A percentile compares a stretch with the other conserved stretches of the same genome.
Evolutionary conservation across 2,888 invertebrate genomes (phyloP).

Genomic region (Cinara cedri): DNA sequence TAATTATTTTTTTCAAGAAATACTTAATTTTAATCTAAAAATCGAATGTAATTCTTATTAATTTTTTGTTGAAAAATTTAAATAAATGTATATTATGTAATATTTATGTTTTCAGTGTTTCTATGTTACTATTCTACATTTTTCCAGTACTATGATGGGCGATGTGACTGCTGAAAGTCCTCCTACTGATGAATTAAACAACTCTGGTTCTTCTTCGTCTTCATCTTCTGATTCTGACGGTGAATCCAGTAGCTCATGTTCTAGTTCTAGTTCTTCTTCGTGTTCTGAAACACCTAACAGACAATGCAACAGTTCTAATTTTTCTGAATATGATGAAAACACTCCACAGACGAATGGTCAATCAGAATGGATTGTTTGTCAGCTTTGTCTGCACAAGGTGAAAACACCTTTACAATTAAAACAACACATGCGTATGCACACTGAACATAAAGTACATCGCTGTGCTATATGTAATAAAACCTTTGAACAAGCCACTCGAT

Average conservation of each 20-base stretch:
- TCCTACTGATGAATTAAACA: slow-evolving; percentile 42
- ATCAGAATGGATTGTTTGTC: slow-evolving; percentile 47
- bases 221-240: slow-evolving; percentile 53
- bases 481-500: slow-evolving; percentile 55
- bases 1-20: too few species aligned
- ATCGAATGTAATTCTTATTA: background rate
- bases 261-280: slow-evolving; percentile 52
- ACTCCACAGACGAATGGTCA: slow-evolving; percentile 21
- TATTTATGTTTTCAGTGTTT: background rate
- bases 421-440: slow-evolving; percentile 58
- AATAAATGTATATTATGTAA: background rate
- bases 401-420: slow-evolving; percentile 57
- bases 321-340: background rate
- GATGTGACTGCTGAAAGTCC: slow-evolving; percentile 47
- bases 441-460: slow-evolving; percentile 51
- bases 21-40: background rate
- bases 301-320: background rate
- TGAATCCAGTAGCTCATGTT: slow-evolving; percentile 49
- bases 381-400: slow-evolving; percentile 44
- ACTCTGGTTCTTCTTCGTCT: slow-evolving; percentile 50
- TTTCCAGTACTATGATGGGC: slow-evolving; percentile 39
- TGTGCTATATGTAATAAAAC: slow-evolving; percentile 58
- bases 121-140: background rate
- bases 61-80: too few species aligned
- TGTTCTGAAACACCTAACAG: slow-evolving; percentile 11